Base-by-base conservation (phyloP, 1,140 invertebrate species). In the Drosophila paulistorum region DNA sequence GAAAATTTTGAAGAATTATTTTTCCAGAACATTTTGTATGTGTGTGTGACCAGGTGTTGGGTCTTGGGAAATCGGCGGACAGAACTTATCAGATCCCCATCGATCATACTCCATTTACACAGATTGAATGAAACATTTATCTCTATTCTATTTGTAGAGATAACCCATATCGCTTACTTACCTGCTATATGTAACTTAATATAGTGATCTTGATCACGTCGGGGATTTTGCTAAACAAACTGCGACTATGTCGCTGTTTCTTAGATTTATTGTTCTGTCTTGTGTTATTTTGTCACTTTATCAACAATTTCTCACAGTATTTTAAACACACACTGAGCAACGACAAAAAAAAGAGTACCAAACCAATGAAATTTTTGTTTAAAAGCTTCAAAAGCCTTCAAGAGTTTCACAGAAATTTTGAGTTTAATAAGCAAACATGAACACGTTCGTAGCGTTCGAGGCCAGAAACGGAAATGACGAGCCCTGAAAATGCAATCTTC, bases 391-490 rank as follows among this genome's bases (percentile, higher is more conserved):
- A 58, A 61, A 30, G 67, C 23, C 11, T 4, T 30, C 30, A 30
- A 9, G n/a, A 42, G 37, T 60, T 54, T 39, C 6, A 7, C 2
- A 30, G 0, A 30, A 30, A 7, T 30, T 30, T n/a, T 3, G 3
- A 20, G 14, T 61, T 71, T 26, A 41, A 14, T 55, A 48, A 51
- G 48, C 39, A 33, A 70, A 67, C 65, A 7, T 51, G 45, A 23
- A 48, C 17, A 79, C 73, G 74, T 82, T 68, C 58, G 85, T 70
- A 68, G 68, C 68, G 72, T 63, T 83, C 83, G 84, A 87, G 84
- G 59, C 63, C 67, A 77, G 65, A 89, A 87, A 79, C 73, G 73
- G 79, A 82, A 87, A 87, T 87, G 84, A 83, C 39, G 83, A 74
- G 71, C 42, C 64, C 41, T 35, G 51, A 58, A 68, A 10, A 59